Percentiles rank a stretch among this genome's conserved stretches.
Conservation (phyloP, 2,113 vertebrate genomes). For the Notarius quadriscutis region DNA sequence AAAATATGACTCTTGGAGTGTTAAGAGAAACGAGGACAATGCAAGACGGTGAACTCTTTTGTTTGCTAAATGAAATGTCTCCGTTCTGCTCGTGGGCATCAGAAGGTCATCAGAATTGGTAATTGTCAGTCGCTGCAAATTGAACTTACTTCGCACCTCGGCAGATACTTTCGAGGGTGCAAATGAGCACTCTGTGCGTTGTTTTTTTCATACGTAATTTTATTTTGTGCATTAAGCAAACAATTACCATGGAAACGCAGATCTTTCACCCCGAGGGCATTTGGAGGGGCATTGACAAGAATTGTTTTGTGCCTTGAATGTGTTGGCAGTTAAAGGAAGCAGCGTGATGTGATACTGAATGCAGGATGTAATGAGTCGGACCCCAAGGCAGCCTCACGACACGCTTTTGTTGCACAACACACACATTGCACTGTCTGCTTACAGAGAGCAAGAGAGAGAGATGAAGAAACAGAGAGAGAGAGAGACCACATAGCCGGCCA, state of each 20-base stretch:
- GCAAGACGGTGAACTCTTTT: constrained; percentile 79
- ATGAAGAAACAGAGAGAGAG: constrained; percentile 51
- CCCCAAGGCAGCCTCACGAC: constrained; percentile 59
- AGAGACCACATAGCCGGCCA: constrained; percentile 47
- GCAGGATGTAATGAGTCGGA: constrained; percentile 48
- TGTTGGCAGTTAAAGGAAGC: constrained; percentile 81
- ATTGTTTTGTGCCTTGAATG: constrained; percentile 77
- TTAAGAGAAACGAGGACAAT: constrained; percentile 62
- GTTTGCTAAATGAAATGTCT: constrained; percentile 75
- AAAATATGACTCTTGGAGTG: constrained; percentile 26
- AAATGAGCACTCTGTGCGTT: constrained; percentile 80
- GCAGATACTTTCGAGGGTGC: constrained; percentile 82
- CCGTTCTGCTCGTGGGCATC: constrained; percentile 79
- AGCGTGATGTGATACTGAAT: constrained; percentile 80
- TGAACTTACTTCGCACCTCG: constrained; percentile 93
- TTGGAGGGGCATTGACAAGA: constrained; percentile 80
- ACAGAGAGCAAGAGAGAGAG: constrained; percentile 50
- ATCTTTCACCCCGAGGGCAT: constrained; percentile 74
- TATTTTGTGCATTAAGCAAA: constrained; percentile 84
- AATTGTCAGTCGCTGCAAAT: constrained; percentile 86
- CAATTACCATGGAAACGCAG: constrained; percentile 85
- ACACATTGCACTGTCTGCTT: constrained; percentile 63
- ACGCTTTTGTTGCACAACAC: constrained; percentile 74
- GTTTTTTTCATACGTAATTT: constrained; percentile 81
- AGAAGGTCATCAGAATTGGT: constrained; percentile 76